A percentile compares a stretch with the other conserved stretches of the same genome.
These are phyloP conservation scores for Phortica okadai DNA, from an alignment of 2,888 invertebrate genomes.

Conservation along the genomic window DNA sequence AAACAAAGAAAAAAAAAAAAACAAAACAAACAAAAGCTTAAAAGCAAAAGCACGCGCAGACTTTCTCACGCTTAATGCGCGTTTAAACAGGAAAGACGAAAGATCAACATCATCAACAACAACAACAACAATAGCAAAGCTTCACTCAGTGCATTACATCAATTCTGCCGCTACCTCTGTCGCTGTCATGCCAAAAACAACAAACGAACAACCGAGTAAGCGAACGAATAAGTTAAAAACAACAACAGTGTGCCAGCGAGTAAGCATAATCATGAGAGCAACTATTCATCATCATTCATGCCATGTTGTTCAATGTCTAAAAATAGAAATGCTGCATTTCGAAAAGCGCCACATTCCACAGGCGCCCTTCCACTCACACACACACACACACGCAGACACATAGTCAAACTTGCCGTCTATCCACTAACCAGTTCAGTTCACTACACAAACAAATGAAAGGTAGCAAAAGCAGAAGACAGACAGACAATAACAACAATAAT, in stretches of 20 bases:
- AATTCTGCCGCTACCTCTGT: too few relatives aligned
- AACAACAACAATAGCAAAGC: too few relatives aligned
- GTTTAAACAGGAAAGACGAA: too few relatives aligned
- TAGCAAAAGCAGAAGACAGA: slow-evolving; percentile 12
- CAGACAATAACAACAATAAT: slow-evolving; percentile 11
- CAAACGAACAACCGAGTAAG: too few relatives aligned
- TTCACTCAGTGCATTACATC: too few relatives aligned
- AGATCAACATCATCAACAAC: too few relatives aligned
- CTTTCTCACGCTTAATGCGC: too few relatives aligned
- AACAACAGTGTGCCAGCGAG: not conserved
- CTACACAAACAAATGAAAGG: slow-evolving; percentile 13
- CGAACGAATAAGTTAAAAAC: not conserved
- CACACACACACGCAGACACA: not conserved
- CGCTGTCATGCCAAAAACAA: too few relatives aligned
- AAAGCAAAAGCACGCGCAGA: too few relatives aligned
- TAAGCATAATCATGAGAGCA: not conserved
- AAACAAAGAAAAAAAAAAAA: too few relatives aligned
- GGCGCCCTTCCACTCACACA: not conserved
- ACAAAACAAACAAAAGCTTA: too few relatives aligned
- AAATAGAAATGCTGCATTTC: slow-evolving; percentile 34
- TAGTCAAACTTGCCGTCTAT: not conserved
- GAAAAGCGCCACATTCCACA: slow-evolving; percentile 24
- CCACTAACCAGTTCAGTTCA: slow-evolving; percentile 33
- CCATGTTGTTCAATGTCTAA: not conserved
- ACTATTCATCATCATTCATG: slow-evolving; percentile 9